Evolutionary conservation across 2,797 vertebrate genomes (phyloP), one percentile per base, ranked within the genome.

Genomic region (Ctenopoma kingsleyae): DNA sequence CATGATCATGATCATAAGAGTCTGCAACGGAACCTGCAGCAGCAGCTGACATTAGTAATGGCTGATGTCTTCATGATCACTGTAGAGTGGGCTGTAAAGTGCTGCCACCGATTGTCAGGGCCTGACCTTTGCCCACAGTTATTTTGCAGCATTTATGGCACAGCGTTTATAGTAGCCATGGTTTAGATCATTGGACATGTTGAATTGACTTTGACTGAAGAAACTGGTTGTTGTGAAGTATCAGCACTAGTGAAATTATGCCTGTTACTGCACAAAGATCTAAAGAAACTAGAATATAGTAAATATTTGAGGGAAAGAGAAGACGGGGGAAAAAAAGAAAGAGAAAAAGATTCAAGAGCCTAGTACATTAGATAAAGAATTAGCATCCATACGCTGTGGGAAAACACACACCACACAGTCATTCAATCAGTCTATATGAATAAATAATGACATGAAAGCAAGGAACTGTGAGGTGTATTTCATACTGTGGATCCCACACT

Each of bases 371-470:
- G 23, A 71, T 59, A 53, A 63, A 56, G 58, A 35, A 57, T 71
- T 27, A 40, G 48, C 61, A 35, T 56, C 46, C 60, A 56, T n/a
- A 32, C 36, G 48, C 17, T 51, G 64, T 27, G 54, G 35, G 44
- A 63, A 51, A 55, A 60, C 49, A 66, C 57, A 66, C 61, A 65
- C 53, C 47, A 44, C 47, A 44, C n/a, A 65, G 57, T 44, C 66
- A 55, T 49, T 68, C 59, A 69, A 72, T 75, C 46, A 61, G 59
- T 10, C 51, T 19, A 19, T 30, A 68, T 78, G 67, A 71, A 82
- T 71, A 71, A 71, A 43, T 75, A 59, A 82, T 75, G 49, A 61
- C 19, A 22, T 35, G 27, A 20, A 60, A 56, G 50, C 25, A 43
- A 62, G 22, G 12, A 20, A 27, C 19, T 15, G 41, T 19, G 35